Base-by-base conservation (phyloP, 2,888 invertebrate species). In the Papilio demoleus region DNA sequence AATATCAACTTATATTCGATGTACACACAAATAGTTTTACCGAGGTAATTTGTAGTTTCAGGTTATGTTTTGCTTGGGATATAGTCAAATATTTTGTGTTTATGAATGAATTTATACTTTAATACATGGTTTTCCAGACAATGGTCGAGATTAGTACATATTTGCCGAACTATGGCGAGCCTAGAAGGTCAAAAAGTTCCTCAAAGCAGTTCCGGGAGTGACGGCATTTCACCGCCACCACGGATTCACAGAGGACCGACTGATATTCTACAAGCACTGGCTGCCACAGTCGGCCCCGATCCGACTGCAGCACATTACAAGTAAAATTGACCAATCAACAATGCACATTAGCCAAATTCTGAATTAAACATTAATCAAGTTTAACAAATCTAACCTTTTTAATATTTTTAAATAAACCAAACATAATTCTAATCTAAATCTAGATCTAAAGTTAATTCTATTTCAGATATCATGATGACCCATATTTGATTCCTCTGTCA, bases 281-380 rank as follows among this genome's bases (percentile, higher is more conserved):
- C 97, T 50, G 94, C 94, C 70, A 98, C 98, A 0, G 94, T 97
- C 5, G 93, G 94, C n/a, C 88, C 94, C 53, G 98, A 98, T 86
- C 94, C 95, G 4, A 97, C 97, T 0, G 97, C 97, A n/a, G 93
- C 97, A 3, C 96, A 97, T 83, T 98, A 96, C 84, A 97, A 97
- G 93, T 93, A 40, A 24, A 19, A 17, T 45, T 38, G 2, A 1
- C 2, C 14, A 38, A 31, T 31, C 6, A 31, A 31, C 31, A 36
- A 36, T 8, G 11, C 36, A 36, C 2, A 8, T 11, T 11, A 36
- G 11, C 36, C 8, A 11, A 36, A 36, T 36, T 36, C 2, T 11
- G 2, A 36, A 36, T 36, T 36, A 11, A 11, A 36, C 11, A 0
- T 11, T 36, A 36, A n/a, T n/a, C n/a, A n/a, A n/a, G n/a, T n/a